Conservation (phyloP, 2,113 vertebrate species). For the Pterophyllum scalare region DNA sequence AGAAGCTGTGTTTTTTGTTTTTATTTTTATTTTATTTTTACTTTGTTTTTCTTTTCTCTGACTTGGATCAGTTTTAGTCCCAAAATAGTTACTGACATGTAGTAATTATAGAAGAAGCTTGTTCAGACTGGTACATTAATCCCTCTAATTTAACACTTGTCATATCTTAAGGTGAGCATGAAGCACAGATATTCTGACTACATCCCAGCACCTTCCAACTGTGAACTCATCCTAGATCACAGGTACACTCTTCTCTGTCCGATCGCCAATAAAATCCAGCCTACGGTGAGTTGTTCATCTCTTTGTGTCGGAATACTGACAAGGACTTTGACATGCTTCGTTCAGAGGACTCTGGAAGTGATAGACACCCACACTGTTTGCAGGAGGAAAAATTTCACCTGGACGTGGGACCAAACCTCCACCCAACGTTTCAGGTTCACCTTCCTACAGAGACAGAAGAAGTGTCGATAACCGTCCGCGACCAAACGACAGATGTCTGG, state of each 20-base stretch:
- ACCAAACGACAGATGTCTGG: background rate
- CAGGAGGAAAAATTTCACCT: background rate
- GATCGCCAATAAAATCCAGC: background rate
- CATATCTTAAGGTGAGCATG: background rate
- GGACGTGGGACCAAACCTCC: constrained; percentile 16
- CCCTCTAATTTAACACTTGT: background rate
- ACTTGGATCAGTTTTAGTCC: no score
- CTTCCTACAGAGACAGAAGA: background rate
- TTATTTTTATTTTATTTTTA: no score
- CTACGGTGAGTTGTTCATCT: background rate
- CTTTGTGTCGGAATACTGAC: background rate
- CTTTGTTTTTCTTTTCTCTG: no score
- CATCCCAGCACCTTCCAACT: background rate
- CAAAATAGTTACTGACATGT: no score
- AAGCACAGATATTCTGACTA: background rate
- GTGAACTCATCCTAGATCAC: background rate
- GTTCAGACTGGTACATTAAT: no score
- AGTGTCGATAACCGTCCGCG: background rate
- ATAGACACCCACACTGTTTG: background rate
- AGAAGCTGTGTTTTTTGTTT: no score
- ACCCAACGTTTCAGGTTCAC: constrained; percentile 12
- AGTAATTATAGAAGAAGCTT: no score
- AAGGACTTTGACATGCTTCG: background rate
- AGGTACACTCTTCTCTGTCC: background rate
- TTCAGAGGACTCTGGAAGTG: background rate